Base-by-base conservation (phyloP, 2,797 vertebrate species). In the Siniperca obscura region DNA sequence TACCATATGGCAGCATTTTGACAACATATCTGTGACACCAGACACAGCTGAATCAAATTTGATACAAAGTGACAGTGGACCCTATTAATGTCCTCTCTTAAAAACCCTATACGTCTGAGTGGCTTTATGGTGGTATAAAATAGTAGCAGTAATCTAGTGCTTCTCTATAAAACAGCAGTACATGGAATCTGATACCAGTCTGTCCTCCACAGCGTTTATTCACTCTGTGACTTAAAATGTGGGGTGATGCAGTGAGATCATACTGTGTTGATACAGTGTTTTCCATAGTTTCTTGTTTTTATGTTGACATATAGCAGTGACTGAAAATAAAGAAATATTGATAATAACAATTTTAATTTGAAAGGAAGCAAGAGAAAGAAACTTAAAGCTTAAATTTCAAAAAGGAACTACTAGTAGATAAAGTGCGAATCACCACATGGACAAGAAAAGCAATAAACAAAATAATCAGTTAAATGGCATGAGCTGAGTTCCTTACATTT, bases 41-140 rank as follows among this genome's bases (percentile, higher is more conserved):
- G 85, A 82, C 44, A 65, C 78, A 70, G 76, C 81, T 68, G 76
- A 91, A 90, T 87, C 84, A 80, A 70, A 89, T 85, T 82, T 93
- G 90, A 91, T 92, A 78, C 81, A 90, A 85, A 93, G 85, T 91
- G 92, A 92, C 89, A 91, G 65, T 78, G 74, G 89, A 89, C 91
- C 89, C 85, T 88, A 90, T 94, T 89, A 93, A 92, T 91, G 90
- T 90, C 89, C 69, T 69, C 89, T 91, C 88, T 89, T 92, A 91
- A 94, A 94, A 92, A 90, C 75, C 66, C 42, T 81, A 90, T 89
- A 90, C 62, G 79, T 89, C 89, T 91, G 89, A 88, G 89, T 86
- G 82, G 87, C 80, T 94, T 94, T 92, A 93, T 88, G 74, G 84
- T 36, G 70, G 67, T 82, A 91, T 94, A 89, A 93, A 93, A 87